Evolutionary conservation across 1,140 invertebrate genomes (phyloP), one percentile per base, ranked within the genome.

Genomic region (Drosophila biarmipes): DNA sequence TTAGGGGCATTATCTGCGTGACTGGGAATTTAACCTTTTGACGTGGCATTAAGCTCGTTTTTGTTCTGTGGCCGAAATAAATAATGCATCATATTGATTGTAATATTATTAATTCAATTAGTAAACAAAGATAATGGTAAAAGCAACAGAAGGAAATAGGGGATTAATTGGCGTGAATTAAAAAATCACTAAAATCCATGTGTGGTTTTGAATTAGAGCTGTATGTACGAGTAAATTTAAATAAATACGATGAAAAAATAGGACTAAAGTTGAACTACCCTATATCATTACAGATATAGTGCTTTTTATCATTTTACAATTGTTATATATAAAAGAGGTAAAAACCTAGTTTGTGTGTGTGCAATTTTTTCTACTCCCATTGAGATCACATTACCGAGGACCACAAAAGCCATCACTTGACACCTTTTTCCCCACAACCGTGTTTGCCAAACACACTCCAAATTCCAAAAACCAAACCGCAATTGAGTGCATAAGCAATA

Each of bases 61-160:
- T 51, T 55, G 56, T 63, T 55, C 51, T 62, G 42, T 7, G 54
- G 38, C 43, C 35, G 1, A 10, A 15, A 21, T 61, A 40, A 72
- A 81, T 81, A 67, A 77, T 80, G 24, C 53, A 73, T 35, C 49
- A 59, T 48, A 67, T 77, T 80, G 58, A 54, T 51, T 68, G 46
- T 67, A 57, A 66, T 73, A 53, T 84, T 79, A 79, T 84, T 82
- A 84, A 82, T 84, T 82, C 72, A 82, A 84, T 82, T 82, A 79
- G 71, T 29, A 66, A 66, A 51, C 52, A 54, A 43, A 49, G 35
- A 43, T 43, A 66, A 61, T 42, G n/a, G 35, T 34, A 53, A 75
- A 68, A 64, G 46, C 48, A 35, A 43, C 10, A 40, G 48, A 34
- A 52, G 54, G 55, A 77, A 74, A 69, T 63, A 40, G 31, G 71